phyloP scores from a whole-genome alignment of 2,888 invertebrate species.

The Automeris io region DNA sequence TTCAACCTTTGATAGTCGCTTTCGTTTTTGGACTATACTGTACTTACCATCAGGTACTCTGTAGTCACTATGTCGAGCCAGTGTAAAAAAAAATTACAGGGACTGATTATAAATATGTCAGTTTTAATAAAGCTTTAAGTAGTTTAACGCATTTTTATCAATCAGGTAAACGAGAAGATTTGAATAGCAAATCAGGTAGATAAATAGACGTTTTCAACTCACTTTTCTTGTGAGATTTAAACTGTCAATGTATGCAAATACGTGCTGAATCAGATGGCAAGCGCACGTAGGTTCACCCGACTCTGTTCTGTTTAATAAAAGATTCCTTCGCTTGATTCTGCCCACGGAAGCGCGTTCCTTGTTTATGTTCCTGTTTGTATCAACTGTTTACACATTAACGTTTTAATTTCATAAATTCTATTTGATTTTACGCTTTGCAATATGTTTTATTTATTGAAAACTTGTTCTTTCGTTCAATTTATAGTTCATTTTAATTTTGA shows the following conservation, averaged over 20 bases:
- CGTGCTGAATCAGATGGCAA: slow-evolving; percentile 48
- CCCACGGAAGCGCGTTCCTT: slow-evolving; percentile 56
- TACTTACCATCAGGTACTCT: no score
- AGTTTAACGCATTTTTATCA: neutral
- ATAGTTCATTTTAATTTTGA: no score
- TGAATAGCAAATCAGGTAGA: slow-evolving; percentile 11
- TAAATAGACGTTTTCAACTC: slow-evolving; percentile 20
- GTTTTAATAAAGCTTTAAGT: no score
- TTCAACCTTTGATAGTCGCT: no score
- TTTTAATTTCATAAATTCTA: neutral
- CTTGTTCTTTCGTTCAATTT: no score
- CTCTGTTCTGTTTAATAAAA: slow-evolving; percentile 60
- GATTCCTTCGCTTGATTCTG: slow-evolving; percentile 58
- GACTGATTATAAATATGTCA: no score
- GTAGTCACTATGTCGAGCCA: no score
- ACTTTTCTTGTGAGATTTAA: slow-evolving; percentile 43
- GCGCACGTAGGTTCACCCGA: slow-evolving; percentile 56
- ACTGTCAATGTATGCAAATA: slow-evolving; percentile 71
- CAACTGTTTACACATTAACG: slow-evolving; percentile 18
- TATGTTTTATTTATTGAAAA: no score
- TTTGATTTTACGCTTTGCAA: no score
- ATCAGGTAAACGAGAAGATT: slow-evolving; percentile 3
- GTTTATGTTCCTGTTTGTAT: slow-evolving; percentile 41
- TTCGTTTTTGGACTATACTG: no score
- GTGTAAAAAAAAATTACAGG: no score